Percentiles rank a stretch among this genome's conserved stretches.
phyloP scores from a whole-genome alignment of 2,888 invertebrate species.

The Agrenia bidenticulata region DNA sequence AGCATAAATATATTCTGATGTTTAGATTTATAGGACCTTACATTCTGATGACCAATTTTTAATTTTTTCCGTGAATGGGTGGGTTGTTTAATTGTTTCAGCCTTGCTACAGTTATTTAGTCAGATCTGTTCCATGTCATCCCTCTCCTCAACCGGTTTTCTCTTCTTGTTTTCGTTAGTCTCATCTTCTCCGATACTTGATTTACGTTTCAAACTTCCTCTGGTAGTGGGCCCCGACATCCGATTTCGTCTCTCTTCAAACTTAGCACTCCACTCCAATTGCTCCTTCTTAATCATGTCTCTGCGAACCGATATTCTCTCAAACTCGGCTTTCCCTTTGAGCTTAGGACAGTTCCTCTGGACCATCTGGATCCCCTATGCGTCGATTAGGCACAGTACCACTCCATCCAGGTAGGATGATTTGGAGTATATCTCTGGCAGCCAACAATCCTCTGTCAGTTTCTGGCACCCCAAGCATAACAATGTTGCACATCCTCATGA shows the following conservation, averaged over 20 bases:
- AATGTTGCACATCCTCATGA: background rate
- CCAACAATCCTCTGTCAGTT: background rate
- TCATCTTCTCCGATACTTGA: background rate
- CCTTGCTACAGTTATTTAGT: too few species aligned
- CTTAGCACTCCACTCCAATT: background rate
- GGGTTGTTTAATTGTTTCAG: too few species aligned
- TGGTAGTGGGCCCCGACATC: background rate
- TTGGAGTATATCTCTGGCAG: background rate
- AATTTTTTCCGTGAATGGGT: background rate
- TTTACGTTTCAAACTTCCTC: background rate
- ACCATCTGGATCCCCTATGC: background rate
- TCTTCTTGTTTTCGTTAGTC: background rate
- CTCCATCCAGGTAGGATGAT: background rate
- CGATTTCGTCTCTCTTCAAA: background rate
- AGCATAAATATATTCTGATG: background rate
- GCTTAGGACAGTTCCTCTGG: background rate
- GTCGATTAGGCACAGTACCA: background rate
- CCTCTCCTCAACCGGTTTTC: background rate
- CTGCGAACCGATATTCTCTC: background rate
- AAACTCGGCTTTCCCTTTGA: background rate
- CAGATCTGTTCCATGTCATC: background rate
- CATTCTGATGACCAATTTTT: slow-evolving; percentile 3
- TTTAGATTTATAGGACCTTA: background rate
- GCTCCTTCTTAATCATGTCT: background rate
- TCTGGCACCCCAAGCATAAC: slow-evolving; percentile 1